Base-by-base conservation (phyloP, 2,797 vertebrate genomes). In the Fratercula arctica region DNA sequence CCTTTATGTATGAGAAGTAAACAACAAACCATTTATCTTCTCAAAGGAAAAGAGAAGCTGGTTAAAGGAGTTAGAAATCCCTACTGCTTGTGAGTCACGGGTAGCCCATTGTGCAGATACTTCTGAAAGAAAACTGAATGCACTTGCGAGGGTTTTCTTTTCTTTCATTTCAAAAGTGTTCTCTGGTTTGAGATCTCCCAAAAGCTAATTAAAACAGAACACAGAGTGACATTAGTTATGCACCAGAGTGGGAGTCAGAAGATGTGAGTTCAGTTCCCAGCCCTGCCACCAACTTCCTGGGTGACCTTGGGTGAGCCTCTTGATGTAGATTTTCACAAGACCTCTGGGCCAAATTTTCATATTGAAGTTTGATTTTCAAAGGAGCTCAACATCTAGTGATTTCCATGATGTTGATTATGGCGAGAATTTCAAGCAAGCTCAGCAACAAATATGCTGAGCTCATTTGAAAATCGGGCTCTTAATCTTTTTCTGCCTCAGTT, bases 301-400 rank as follows among this genome's bases (percentile, higher is more conserved):
- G 93, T 96, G 93, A 96, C 96, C 94, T 95, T 95, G 93, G 93
- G 96, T 95, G 74, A 97, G 84, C 92, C 78, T 97, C 96, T 96
- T 96, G 96, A 97, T 97, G 93, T 94, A 89, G 82, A 60, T 89
- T 96, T 96, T 95, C 94, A 93, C 93, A 96, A 95, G 96, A 96
- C 87, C 92, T 96, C 89, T 95, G 61, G 96, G 93, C 94, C 76
- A 89, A 60, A 93, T 97, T 96, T 96, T 95, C 95, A 93, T 96
- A 96, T 41, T 94, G 91, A 87, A 91, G 89, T 94, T 94, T 95
- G 89, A 43, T 95, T 97, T 97, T 97, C 96, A 97, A 97, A 97
- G 94, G 73, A 92, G 90, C 92, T 88, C 66, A 96, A 80, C 94
- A 97, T 97, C 92, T 87, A 67, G 69, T 82, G 79, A 96, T 96